Percentiles rank a stretch among this genome's conserved stretches.
Evolutionary conservation across 2,113 vertebrate species (phyloP).

Genomic region (Rhombomys opimus): DNA sequence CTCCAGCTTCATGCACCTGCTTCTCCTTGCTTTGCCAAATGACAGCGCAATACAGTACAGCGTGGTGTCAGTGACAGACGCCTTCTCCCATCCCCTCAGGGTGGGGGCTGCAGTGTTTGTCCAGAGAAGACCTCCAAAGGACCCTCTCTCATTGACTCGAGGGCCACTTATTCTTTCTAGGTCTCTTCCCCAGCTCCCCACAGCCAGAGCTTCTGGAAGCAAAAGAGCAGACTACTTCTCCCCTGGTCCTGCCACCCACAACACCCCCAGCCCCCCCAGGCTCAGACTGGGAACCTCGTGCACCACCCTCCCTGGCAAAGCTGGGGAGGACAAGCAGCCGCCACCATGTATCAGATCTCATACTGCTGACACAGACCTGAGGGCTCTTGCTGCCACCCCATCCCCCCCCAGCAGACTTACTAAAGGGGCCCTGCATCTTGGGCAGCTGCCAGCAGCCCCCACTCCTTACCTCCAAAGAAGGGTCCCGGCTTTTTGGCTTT

Average conservation of each 20-base stretch:
- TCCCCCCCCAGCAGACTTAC: constrained; percentile 6
- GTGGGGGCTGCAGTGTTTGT: constrained; percentile 3
- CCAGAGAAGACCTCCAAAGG: not conserved
- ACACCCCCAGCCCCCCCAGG: constrained; percentile 49
- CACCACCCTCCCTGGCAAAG: constrained; percentile 65
- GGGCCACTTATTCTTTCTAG: not conserved
- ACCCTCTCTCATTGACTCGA: not conserved
- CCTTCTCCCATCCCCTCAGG: not conserved
- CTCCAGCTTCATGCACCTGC: not conserved
- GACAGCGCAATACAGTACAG: constrained; percentile 63
- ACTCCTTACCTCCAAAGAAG: not conserved
- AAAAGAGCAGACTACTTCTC: constrained; percentile 34
- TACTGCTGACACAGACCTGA: constrained; percentile 77
- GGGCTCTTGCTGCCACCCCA: constrained; percentile 17
- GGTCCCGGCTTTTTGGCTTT: not conserved
- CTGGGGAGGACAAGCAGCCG: constrained; percentile 28
- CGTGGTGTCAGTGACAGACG: constrained; percentile 54
- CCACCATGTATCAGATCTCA: constrained; percentile 72
- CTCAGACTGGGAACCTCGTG: not conserved
- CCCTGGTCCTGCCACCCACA: constrained; percentile 57
- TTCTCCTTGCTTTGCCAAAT: constrained; percentile 58
- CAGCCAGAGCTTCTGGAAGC: not conserved
- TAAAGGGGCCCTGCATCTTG: not conserved
- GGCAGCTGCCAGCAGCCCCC: not conserved
- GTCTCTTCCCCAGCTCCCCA: not conserved